These are phyloP conservation scores for Halisarca cf. caerulea DNA, from an alignment of 37 sponge, comb jelly and placozoan genomes.

Conservation along the genomic window DNA sequence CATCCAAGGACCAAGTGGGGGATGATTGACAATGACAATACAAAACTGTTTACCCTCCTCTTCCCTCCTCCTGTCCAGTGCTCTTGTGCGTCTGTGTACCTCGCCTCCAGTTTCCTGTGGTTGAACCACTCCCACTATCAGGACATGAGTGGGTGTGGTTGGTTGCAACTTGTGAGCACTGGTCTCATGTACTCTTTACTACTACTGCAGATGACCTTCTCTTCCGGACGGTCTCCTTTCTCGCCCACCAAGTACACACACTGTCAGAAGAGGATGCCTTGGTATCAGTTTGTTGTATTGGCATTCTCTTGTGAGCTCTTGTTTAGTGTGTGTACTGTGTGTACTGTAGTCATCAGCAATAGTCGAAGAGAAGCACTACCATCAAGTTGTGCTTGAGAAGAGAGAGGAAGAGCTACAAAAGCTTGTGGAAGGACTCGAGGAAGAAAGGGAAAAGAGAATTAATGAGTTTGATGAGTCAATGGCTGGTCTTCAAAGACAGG, in stretches of 20 bases:
- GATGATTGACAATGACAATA: no score
- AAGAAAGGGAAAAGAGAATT: background rate
- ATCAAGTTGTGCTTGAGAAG: background rate
- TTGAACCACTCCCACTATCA: background rate
- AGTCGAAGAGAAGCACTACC: background rate
- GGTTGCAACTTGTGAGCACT: no score
- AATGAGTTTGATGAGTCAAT: background rate
- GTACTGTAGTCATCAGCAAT: background rate
- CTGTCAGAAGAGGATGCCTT: background rate
- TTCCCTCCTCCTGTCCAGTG: background rate
- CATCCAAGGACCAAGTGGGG: background rate
- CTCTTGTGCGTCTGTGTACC: background rate
- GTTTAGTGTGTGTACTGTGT: background rate
- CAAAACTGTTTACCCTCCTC: no score
- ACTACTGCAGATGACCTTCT: background rate
- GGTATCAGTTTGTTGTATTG: background rate
- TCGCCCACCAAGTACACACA: background rate
- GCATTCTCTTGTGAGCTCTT: background rate
- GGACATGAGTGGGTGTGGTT: background rate
- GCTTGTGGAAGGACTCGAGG: slow-evolving; percentile 1
- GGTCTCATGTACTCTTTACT: no score
- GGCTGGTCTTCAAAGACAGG: background rate
- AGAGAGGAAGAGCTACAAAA: slow-evolving; percentile 15
- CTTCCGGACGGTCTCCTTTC: background rate
- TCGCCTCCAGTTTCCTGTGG: background rate